Evolutionary conservation across 2,888 invertebrate genomes (phyloP), one percentile per base, ranked within the genome.

Genomic region (Ptilodon capucinus): DNA sequence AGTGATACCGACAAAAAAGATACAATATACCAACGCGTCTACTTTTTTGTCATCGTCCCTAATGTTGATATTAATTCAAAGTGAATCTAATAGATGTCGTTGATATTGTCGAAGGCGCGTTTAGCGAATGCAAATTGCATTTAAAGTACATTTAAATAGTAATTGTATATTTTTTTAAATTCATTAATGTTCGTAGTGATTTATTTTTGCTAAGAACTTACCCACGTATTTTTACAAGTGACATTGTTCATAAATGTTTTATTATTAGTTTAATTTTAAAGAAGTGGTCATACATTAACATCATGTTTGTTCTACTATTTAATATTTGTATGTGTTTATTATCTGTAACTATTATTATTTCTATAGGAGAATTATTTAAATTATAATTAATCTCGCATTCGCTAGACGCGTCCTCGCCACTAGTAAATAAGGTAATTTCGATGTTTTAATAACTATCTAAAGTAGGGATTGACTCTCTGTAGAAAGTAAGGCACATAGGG

Each of bases 401-500:
- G 32, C 46, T 54, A 51, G 46, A 45, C 52, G 57, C 14, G 42
- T 44, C 13, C 44, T 38, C 52, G 28, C 38, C 23, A 42, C 40
- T 64, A 65, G 51, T 30, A 0, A 41, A 64, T n/a, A n/a, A 71
- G 63, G 60, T 36, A 43, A 52, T 62, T 68, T 73, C 62, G 60
- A 74, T 65, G 71, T 75, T 72, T 68, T 55, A 44, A 57, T 64
- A 55, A 68, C 57, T 60, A 50, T 44, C 40, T 54, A 63, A 60
- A 40, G 58, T 79, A 76, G 76, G 68, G 67, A 65, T 79, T 70
- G 73, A 72, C 77, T 77, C 74, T 81, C 73, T 79, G 60, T 80
- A 81, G 74, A 51, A 57, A 53, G 42, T 74, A 78, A 76, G 71
- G 57, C 66, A 74, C 64, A 63, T 74, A 72, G 71, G 68, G 67